Base-by-base conservation (phyloP, 1,140 invertebrate species). In the Dolichoris vasculosae region DNA sequence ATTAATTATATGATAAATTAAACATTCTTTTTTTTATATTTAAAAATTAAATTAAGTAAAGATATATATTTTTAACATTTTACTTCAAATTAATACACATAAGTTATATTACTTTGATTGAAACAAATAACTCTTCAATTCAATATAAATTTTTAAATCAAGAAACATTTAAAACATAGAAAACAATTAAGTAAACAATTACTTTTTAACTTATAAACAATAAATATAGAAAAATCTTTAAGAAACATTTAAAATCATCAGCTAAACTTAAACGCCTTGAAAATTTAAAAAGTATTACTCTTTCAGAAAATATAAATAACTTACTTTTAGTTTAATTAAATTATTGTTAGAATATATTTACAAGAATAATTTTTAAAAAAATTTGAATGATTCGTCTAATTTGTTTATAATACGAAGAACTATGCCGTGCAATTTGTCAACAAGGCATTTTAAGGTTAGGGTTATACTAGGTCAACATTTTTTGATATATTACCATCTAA, bases 371-470 rank as follows among this genome's bases (percentile, higher is more conserved):
- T 46, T 64, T 69, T 26, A 23, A 13, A 46, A 82, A 77, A 64
- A 77, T 48, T 11, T 20, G 0, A n/a, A 35, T 32, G 17, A 83
- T 48, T 48, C 15, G 32, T 63, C 51, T 2, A 20, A 40, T 23
- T 77, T 83, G 82, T 83, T 83, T 67, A 77, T 76, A 83, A 77
- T 23, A 46, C 11, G 77, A 43, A 8, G 11, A 48, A 8, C 38
- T 83, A 63, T 73, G 40, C 15, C 59, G 46, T 48, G 59, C 73
- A 48, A 84, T 51, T 84, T 79, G 75, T 84, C 75, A 84, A 71
- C 83, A 84, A 84, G 59, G 32, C 32, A 35, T 84, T 84, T 84
- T 67, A 69, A 81, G 79, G 79, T 81, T 81, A 81, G 79, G 64
- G 64, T 80, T 43, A 80, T 59, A 35, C 35, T 78, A 78, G 51